phyloP scores from a whole-genome alignment of 2,888 invertebrate genomes.

The Ditylenchus weischeri region DNA sequence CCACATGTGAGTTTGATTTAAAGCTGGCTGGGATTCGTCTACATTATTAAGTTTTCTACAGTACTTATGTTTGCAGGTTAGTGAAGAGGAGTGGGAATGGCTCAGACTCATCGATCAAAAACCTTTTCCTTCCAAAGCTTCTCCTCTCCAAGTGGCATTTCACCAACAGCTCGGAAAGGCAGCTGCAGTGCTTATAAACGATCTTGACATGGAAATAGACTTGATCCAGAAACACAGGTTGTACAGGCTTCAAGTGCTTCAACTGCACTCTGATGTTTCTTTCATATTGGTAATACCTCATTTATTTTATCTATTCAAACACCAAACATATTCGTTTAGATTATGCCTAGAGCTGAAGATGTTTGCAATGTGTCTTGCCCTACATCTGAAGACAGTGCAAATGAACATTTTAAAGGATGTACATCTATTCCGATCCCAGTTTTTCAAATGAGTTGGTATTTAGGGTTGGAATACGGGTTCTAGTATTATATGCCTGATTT shows the following conservation, averaged over 20 bases:
- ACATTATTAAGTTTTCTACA: too few species aligned
- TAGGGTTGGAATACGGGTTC: background rate
- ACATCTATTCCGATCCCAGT: slow-evolving; percentile 85
- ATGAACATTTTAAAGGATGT: slow-evolving; percentile 78
- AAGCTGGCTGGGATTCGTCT: too few species aligned
- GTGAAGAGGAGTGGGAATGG: slow-evolving; percentile 85
- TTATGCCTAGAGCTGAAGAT: slow-evolving; percentile 51
- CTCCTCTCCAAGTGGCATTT: slow-evolving; percentile 59
- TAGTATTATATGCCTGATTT: slow-evolving; percentile 62
- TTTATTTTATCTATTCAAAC: too few species aligned
- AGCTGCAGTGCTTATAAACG: slow-evolving; percentile 39
- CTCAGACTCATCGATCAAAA: slow-evolving; percentile 65
- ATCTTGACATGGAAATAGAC: slow-evolving; percentile 48
- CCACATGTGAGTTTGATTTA: slow-evolving; percentile 75
- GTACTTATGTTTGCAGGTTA: too few species aligned
- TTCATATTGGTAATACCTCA: slow-evolving; percentile 72
- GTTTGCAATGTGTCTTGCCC: slow-evolving; percentile 69
- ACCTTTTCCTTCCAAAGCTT: slow-evolving; percentile 37
- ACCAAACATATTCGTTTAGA: slow-evolving; percentile 30
- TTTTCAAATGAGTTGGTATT: slow-evolving; percentile 64
- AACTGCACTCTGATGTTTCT: slow-evolving; percentile 83
- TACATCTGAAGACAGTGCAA: slow-evolving; percentile 13
- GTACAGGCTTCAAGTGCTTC: slow-evolving; percentile 88
- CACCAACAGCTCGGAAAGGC: slow-evolving; percentile 49
- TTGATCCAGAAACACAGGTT: slow-evolving; percentile 77